phyloP scores from a whole-genome alignment of 2,113 vertebrate species.

The Erinaceus europaeus region DNA sequence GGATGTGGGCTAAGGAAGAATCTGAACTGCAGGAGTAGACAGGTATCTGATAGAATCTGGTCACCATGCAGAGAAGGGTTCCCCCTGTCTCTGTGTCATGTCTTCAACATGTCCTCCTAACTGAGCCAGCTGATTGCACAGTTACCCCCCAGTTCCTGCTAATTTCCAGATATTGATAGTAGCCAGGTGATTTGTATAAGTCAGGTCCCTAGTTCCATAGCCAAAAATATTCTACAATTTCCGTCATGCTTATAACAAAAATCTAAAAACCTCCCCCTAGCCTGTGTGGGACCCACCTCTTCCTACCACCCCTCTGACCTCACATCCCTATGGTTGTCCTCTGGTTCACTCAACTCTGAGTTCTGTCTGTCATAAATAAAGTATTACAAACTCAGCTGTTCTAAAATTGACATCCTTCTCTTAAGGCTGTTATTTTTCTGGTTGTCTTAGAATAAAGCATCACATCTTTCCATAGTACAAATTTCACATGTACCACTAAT shows the following conservation, averaged over 20 bases:
- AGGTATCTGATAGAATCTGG: background rate
- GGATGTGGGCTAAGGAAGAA: background rate
- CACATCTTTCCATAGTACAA: background rate
- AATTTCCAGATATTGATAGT: background rate
- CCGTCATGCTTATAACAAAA: background rate
- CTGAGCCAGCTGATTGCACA: background rate
- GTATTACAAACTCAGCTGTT: background rate
- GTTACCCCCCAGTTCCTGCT: too few species aligned
- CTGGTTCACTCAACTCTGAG: too few species aligned
- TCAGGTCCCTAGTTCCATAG: background rate
- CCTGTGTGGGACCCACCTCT: background rate
- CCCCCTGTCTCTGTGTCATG: too few species aligned
- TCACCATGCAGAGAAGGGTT: background rate
- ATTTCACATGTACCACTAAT: background rate
- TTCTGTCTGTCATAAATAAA: background rate
- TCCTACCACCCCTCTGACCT: background rate
- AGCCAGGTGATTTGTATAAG: background rate
- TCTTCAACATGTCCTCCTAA: background rate
- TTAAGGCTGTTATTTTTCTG: background rate
- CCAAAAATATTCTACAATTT: background rate
- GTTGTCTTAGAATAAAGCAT: background rate
- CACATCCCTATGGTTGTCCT: fast-evolving
- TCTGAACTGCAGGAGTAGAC: background rate
- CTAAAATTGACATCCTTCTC: background rate
- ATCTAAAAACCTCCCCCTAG: background rate